Conservation (phyloP, 2,888 invertebrate species). For the Ephialtes manifestator region DNA sequence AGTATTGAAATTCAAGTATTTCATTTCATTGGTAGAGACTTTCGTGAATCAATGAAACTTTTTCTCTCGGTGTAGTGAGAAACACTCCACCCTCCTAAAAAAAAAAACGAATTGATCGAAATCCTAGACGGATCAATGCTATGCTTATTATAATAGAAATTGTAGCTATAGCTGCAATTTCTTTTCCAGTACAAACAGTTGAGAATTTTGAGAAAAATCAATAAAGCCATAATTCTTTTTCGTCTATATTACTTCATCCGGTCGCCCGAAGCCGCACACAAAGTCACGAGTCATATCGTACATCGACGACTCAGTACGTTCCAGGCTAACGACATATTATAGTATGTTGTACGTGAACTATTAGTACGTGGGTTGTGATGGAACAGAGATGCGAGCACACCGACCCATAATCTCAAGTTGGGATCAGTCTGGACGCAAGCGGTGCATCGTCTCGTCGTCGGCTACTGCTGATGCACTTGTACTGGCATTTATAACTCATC, state of each 20-base stretch:
- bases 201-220: not conserved
- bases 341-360: constrained; percentile 61
- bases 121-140: not conserved
- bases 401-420: constrained; percentile 79
- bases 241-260: constrained; percentile 24
- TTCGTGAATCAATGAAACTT: no score
- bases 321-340: constrained; percentile 49
- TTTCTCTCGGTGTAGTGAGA: no score
- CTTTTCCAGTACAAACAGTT: not conserved
- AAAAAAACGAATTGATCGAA: not conserved
- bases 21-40: no score
- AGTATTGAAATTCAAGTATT: no score
- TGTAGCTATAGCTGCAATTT: not conserved
- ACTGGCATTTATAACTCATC: constrained; percentile 82
- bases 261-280: constrained; percentile 38
- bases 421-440: constrained; percentile 80
- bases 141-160: no score
- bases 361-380: constrained; percentile 75
- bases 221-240: not conserved
- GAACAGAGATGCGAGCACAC: constrained; percentile 76
- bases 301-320: constrained; percentile 31
- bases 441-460: constrained; percentile 62
- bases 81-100: no score
- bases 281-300: not conserved
- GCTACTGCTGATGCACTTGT: constrained; percentile 59